Conservation (phyloP, 2,797 vertebrate species). For the Oreochromis grahami region DNA sequence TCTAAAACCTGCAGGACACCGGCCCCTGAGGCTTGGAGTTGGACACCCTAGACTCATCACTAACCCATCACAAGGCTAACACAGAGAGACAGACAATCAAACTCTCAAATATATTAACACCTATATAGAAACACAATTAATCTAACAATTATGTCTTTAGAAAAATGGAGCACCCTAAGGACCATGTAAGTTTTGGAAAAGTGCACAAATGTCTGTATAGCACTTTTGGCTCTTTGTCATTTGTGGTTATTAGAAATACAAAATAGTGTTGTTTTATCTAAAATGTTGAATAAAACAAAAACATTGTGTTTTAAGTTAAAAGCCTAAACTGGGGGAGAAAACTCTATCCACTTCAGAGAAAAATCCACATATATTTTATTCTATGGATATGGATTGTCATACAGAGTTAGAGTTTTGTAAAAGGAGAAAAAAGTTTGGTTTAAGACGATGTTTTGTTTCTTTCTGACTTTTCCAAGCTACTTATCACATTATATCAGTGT, state of each 20-base stretch:
- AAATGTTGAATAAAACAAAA: background rate
- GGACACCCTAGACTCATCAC: background rate
- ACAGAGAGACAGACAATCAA: background rate
- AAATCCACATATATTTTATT: background rate
- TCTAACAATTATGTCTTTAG: background rate
- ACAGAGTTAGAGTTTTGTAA: background rate
- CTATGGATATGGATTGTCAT: background rate
- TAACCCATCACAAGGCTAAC: background rate
- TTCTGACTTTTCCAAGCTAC: background rate
- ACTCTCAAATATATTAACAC: background rate
- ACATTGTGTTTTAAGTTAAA: background rate
- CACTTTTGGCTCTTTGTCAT: rapidly evolving
- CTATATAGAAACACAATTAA: background rate
- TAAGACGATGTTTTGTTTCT: rapidly evolving
- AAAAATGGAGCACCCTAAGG: background rate
- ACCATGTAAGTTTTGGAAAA: background rate
- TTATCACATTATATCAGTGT: background rate
- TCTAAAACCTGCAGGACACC: background rate
- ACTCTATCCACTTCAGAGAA: background rate
- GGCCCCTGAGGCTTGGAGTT: background rate
- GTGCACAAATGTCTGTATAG: background rate
- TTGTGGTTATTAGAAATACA: background rate
- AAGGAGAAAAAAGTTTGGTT: background rate
- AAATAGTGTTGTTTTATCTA: background rate
- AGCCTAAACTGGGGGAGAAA: background rate